Evolutionary conservation across 2,113 vertebrate genomes (phyloP), one percentile per base, ranked within the genome.

Genomic region (Campylorhamphus procurvoides): DNA sequence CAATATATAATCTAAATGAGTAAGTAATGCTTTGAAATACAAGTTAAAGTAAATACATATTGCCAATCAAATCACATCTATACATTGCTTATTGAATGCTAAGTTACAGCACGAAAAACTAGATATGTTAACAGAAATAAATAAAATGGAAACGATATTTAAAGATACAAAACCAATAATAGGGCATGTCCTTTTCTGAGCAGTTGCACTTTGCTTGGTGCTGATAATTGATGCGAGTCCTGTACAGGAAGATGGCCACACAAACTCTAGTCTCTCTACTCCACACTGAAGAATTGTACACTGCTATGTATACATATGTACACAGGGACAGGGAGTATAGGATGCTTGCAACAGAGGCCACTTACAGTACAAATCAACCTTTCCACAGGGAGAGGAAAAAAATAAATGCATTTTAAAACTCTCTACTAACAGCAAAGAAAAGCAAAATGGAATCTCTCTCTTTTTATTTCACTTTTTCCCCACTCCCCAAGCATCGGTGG

Each of bases 241-340:
- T 98, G 98, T 99, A 99, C 99, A 99, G 99, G 98, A 98, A 98
- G 98, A 99, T 98, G 98, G 98, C 98, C 98, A 96, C 97, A 97
- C 97, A 96, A 98, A 97, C 97, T 98, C 98, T 98, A 98, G 98
- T 98, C 98, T 98, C 97, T 97, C 98, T 99, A 98, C 93, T 97
- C 97, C 96, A 98, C 94, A 97, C 98, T 97, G 98, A 98, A 98
- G 98, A 98, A 98, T 98, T 97, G 94, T 98, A 98, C 89, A 98
- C 94, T 97, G 98, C 97, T 97, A 98, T 98, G 98, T 99, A 98
- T 99, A 99, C 98, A 98, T 99, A 99, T 99, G 97, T 99, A 99
- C 99, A 99, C 49, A 95, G 96, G 97, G 95, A 94, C 95, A 87
- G 97, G 97, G 91, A 97, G 98, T 97, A 97, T 97, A 97, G 98